Evolutionary conservation across 2,888 invertebrate species (phyloP), one percentile per base, ranked within the genome.

Genomic region (Heteromyza rotundicornis): DNA sequence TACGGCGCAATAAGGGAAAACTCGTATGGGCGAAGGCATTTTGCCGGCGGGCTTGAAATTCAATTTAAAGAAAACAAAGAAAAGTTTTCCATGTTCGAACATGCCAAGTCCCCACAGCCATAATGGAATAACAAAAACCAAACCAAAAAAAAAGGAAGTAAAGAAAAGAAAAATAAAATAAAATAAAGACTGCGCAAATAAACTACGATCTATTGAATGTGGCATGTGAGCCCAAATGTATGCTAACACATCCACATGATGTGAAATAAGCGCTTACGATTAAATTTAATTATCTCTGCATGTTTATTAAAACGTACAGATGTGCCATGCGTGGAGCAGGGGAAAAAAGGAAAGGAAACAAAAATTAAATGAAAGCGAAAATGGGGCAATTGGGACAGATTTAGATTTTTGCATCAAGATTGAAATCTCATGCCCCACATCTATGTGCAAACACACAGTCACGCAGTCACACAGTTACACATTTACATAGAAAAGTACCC

Each of bases 231-330:
- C 32, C 35, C 32, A 16, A 24, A 23, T 16, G 52, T 36, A 36
- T 68, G 73, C 70, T 75, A 66, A 73, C 70, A 70, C n/a, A n/a
- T n/a, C n/a, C n/a, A n/a, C 67, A 67, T 52, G n/a, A 52, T n/a
- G 24, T 8, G 24, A 60, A 74, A 72, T 71, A 72, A 74, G 67
- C 66, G 71, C 70, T 62, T 65, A 56, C 70, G 72, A 75, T 73
- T 74, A 72, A 74, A 74, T 75, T 74, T 74, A 74, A 74, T 74
- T 74, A 72, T 75, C n/a, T n/a, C 68, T 64, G 64, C 70, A 67
- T 72, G 73, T 74, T 75, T 75, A 74, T 74, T 74, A 74, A 72
- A 75, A 69, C 72, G 67, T 70, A 68, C 68, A 70, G 68, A 72
- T 73, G 72, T 64, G 65, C n/a, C n/a, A 64, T 67, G 40, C 27